Base-by-base conservation (phyloP, 2,888 invertebrate species). In the Gisinianus flammeolus region DNA sequence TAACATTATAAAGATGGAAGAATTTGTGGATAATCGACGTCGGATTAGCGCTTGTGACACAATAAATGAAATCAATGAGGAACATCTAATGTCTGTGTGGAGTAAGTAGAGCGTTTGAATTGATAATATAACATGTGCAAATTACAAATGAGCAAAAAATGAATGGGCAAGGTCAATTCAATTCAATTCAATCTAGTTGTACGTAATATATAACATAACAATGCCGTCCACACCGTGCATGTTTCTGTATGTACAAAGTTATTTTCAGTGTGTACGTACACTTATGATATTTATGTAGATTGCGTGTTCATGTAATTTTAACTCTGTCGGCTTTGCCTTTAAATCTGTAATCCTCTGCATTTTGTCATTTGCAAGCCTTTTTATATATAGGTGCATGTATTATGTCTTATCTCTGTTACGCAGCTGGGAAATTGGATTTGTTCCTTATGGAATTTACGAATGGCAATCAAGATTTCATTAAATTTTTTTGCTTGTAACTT, bases 1-100 rank as follows among this genome's bases (percentile, higher is more conserved):
- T 12, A 5, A 35, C 5, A 28, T 35, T 4, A 3, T 31, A 12
- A 76, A 70, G n/a, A 76, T 76, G 76, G 76, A 76, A 52, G 76
- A 76, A 24, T 67, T 68, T 24, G 54, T 72, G 28, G 76, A 56
- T 31, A 58, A 30, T 19, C 24, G 54, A 31, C 22, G 70, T 35
- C 2, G 71, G 24, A 70, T 44, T 35, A 69, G 77, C 24, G 28
- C 35, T 35, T 76, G 76, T 68, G 76, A 76, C n/a, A 69, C 76
- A 31, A 76, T 76, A 71, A 56, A 68, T 73, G 76, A 79, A 73
- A 76, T 76, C 66, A 56, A 68, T 73, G 76, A 79, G 69, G 79
- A 76, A 66, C 76, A 76, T 76, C 68, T 71, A 66, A 76, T 79
- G 76, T 44, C 76, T 35, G 79, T 76, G 16, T 79, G 79, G 79